Evolutionary conservation across 2,113 vertebrate species (phyloP), one percentile per base, ranked within the genome.

Genomic region (Varanus salvator): DNA sequence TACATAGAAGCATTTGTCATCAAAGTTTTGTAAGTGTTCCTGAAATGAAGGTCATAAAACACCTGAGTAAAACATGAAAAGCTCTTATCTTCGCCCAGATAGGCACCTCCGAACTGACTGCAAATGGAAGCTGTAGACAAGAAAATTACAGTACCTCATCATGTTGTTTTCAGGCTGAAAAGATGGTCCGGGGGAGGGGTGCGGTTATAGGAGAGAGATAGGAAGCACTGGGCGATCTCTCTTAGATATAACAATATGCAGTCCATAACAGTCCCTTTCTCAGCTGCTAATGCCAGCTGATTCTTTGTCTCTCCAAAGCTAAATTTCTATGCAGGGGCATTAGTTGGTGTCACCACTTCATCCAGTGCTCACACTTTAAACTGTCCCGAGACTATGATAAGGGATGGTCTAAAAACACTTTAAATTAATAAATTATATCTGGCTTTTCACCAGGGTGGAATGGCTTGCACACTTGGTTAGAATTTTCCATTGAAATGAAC

Each of bases 1-100:
- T 90, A 91, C 85, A 90, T 81, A 74, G 90, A 96, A 95, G 91
- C 84, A 90, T 89, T 89, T 90, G 25, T 60, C 89, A 89, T 94
- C 86, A 90, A 96, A 95, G 92, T 94, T 94, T 94, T 96, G 91
- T 92, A 95, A 96, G 89, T 38, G 74, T 86, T 92, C 90, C 87
- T 93, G 90, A 94, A 94, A 96, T 90, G 87, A 96, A 95, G 85
- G 68, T 90, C 93, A 93, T 94, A 95, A 96, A 97, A 90, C 86
- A 96, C 90, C 87, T 92, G 87, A 93, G 92, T 0, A 0, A 95
- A 94, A 87, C 91, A 96, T 7, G 31, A 96, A 94, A 94, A 95
- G 92, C 82, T 69, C 31, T 92, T 78, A 90, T 90, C 85, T 91
- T 95, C 87, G 91, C 85, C 92, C 85, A 91, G 87, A 94, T 3